Evolutionary conservation across 2,113 vertebrate species (phyloP).

Genomic region (Dryoscopus gambensis): DNA sequence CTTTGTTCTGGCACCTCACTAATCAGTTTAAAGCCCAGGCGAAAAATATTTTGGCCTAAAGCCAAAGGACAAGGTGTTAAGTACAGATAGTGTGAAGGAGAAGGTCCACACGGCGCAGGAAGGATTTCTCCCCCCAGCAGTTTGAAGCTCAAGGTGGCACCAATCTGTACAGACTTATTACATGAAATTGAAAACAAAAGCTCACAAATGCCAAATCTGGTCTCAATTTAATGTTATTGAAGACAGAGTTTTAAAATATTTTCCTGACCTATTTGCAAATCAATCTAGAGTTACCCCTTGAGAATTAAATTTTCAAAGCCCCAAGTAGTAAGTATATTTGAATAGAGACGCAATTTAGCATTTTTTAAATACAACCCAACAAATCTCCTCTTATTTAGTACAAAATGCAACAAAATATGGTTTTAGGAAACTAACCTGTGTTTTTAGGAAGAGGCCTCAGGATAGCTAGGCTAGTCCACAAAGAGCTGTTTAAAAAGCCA

Average conservation of each 20-base stretch:
- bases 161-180: background rate
- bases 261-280: background rate
- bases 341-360: background rate
- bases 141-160: background rate
- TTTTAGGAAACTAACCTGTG: background rate
- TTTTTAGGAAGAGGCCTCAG: background rate
- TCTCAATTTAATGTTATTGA: background rate
- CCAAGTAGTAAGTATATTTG: background rate
- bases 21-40: conserved; percentile 73
- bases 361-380: background rate
- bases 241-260: background rate
- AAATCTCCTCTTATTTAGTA: background rate
- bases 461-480: background rate
- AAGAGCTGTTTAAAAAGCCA: background rate
- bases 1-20: conserved; percentile 75
- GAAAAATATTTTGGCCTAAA: conserved; percentile 64
- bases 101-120: background rate
- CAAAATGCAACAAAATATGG: background rate
- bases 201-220: background rate
- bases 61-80: conserved; percentile 68
- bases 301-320: background rate
- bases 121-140: background rate
- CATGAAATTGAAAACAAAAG: background rate
- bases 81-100: conserved; percentile 58
- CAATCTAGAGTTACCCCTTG: background rate